Evolutionary conservation across 2,113 vertebrate species (phyloP), one percentile per base, ranked within the genome.

Genomic region (Maccullochella peelii): DNA sequence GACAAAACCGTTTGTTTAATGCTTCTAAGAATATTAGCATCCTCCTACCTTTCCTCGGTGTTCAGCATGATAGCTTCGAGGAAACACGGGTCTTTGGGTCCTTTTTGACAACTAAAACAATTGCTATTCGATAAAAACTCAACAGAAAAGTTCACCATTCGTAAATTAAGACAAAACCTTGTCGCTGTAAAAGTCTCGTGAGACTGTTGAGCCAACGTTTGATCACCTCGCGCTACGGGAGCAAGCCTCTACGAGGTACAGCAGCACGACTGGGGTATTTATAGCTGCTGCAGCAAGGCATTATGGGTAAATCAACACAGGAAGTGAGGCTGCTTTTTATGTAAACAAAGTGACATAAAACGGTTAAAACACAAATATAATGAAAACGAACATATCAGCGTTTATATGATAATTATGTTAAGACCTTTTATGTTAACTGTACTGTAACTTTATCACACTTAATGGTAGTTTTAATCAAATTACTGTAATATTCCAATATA

Each of bases 31-130:
- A 25, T 0, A 14, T 54, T 2, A 47, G 76, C 55, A 47, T 75
- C 16, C 20, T 80, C 95, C 88, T 94, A 96, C 95, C 95, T 96
- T 88, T 95, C 92, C 85, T 95, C 94, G 11, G 93, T 90, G 86
- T 95, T 94, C 91, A 93, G 87, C 95, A 95, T 96, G 89, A 77
- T 90, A 75, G 86, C 82, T 80, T 94, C 69, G 80, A 78, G 82
- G 74, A 74, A 83, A 88, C 73, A 33, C 55, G 63, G 65, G 15
- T 86, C 61, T 88, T 85, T 83, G n/a, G 59, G 11, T 92, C 82
- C 83, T 87, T 85, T 91, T 23, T 84, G 59, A 88, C 70, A 91
- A 84, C 84, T 86, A 72, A 92, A 91, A 79, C 82, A 87, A 27
- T 92, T 70, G 77, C 80, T 90, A 42, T 89, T 93, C 8, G 89